Conservation (phyloP, 1,140 invertebrate species). For the Platorchestia sp. region DNA sequence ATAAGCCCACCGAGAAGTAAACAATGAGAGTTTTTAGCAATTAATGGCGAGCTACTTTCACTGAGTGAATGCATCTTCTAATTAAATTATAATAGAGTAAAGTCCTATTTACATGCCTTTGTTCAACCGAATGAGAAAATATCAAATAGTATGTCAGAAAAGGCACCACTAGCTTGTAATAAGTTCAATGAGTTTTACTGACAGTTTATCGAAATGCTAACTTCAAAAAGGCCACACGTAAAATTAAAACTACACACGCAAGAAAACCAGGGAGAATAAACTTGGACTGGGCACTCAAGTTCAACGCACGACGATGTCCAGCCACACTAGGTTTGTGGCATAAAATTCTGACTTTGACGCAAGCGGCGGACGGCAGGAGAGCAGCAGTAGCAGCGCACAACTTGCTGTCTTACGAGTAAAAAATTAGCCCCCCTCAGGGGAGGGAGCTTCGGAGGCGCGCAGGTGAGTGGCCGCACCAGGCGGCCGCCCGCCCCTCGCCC, state of each 20-base stretch:
- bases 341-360: neutral
- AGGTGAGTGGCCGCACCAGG: neutral
- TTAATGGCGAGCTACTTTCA: no score
- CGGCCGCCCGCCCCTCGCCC: neutral
- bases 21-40: no score
- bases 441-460: neutral
- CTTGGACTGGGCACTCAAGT: neutral
- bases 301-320: neutral
- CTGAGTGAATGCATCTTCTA: no score
- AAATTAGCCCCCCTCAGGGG: neutral
- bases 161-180: neutral
- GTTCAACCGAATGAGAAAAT: no score
- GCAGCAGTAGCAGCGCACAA: neutral
- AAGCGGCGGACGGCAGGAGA: neutral
- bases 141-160: no score
- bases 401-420: neutral
- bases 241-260: neutral
- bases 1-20: no score
- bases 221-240: no score
- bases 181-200: neutral
- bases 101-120: no score
- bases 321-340: neutral
- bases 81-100: no score
- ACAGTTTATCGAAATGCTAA: no score
- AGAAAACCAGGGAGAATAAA: neutral